Evolutionary conservation across 2,797 vertebrate genomes (phyloP), one percentile per base, ranked within the genome.

Genomic region (Notamacropus eugenii): DNA sequence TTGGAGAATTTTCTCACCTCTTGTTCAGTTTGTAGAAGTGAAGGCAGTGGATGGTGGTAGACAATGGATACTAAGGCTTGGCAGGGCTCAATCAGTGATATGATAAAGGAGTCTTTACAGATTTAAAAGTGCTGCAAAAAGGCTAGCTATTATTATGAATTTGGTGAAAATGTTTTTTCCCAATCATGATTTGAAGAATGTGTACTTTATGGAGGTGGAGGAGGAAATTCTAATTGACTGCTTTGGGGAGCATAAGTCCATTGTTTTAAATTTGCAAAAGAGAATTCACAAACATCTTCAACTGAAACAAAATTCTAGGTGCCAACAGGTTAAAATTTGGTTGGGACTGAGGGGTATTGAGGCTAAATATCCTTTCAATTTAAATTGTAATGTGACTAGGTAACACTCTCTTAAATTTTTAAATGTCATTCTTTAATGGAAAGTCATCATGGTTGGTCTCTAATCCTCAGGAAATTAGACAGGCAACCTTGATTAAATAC

Each of bases 361-460:
- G 91, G 92, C 29, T 29, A 82, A 46, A 16, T 74, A n/a, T 55
- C 1, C 55, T 87, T 94, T 90, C 3, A 40, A 58, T 28, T 93
- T 54, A 92, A 96, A 93, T 4, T 62, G 11, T 56, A 0, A 93
- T 16, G 94, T 93, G 46, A 19, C 24, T 0, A 57, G 40, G 16
- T 14, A 40, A 67, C 55, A 55, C 0, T 91, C 0, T 0, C 92
- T 92, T 95, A 57, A 1, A 94, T 92, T 92, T 96, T 2, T 90
- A 95, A 93, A 55, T 94, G 57, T 93, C n/a, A 55, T 54, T 6
- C 12, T 94, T 90, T 62, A 24, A 2, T 9, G 54, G 82, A 95
- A 95, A 95, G 29, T 3, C 2, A 28, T 11, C 5, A 0, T 50
- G 0, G 0, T 87, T 22, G 28, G 34, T 62, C 92, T 96, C 28